These are phyloP conservation scores for Kradibia gibbosae DNA, from an alignment of 1,140 invertebrate genomes.

Conservation along the genomic window DNA sequence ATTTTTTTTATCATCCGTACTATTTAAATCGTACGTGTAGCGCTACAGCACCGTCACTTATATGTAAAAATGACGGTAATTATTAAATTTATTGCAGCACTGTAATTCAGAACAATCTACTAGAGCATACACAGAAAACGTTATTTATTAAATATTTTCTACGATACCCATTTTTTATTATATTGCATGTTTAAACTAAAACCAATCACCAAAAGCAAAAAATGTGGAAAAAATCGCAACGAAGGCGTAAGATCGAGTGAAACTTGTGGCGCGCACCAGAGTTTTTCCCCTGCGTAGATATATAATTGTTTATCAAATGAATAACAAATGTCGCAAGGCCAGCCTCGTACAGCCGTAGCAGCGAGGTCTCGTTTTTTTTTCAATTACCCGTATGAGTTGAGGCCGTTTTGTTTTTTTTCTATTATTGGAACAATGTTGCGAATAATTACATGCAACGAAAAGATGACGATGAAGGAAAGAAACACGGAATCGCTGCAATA, in stretches of 20 bases:
- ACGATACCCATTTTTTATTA: not conserved
- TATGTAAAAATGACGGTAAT: not conserved
- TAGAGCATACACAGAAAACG: not conserved
- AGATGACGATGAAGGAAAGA: not conserved
- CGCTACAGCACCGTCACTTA: not conserved
- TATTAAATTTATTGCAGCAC: not conserved
- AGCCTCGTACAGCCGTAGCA: not conserved
- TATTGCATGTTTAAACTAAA: not conserved
- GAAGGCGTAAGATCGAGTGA: not conserved
- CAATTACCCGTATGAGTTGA: constrained; percentile 21
- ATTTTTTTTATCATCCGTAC: not conserved
- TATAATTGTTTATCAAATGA: constrained; percentile 4
- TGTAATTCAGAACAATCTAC: not conserved
- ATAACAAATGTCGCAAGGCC: constrained; percentile 4
- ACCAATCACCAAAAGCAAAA: not conserved
- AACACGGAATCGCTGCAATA: not conserved
- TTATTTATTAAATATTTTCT: not conserved
- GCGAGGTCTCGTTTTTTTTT: constrained; percentile 9
- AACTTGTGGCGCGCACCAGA: not conserved
- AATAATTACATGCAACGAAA: constrained; percentile 28
- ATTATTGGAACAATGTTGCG: constrained; percentile 37
- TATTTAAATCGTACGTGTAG: too few relatives aligned
- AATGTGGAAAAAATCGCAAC: not conserved
- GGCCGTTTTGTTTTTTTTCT: constrained; percentile 37
- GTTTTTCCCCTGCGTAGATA: not conserved